A percentile compares a stretch with the other conserved stretches of the same genome.
phyloP scores from a whole-genome alignment of 2,888 invertebrate species.

The Stenodema calcarata region DNA sequence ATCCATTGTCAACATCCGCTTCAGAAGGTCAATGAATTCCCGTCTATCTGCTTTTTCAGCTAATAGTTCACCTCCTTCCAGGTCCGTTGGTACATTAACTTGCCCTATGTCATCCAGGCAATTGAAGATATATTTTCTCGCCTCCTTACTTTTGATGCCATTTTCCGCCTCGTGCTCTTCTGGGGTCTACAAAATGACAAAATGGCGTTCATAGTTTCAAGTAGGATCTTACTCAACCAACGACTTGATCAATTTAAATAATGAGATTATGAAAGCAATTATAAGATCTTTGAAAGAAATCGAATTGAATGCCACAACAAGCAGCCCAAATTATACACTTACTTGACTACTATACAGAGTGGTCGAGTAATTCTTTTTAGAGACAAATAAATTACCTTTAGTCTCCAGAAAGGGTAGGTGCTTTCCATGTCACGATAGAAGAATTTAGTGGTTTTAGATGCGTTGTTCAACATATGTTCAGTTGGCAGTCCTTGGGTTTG shows the following conservation, averaged over 20 bases:
- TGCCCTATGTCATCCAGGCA: constrained; percentile 98
- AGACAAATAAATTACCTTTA: constrained; percentile 63
- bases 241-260: background rate
- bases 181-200: constrained; percentile 72
- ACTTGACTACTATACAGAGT: background rate
- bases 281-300: too few species aligned
- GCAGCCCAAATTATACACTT: background rate
- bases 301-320: too few species aligned
- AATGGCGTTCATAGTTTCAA: background rate
- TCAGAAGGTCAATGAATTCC: constrained; percentile 96
- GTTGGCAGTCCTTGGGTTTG: constrained; percentile 98
- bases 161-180: constrained; percentile 99
- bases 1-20: constrained; percentile 98
- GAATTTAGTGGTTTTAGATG: constrained; percentile 98
- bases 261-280: too few species aligned
- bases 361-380: background rate
- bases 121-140: constrained; percentile 98
- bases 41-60: constrained; percentile 97
- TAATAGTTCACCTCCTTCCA: constrained; percentile 93
- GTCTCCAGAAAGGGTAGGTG: constrained; percentile 69
- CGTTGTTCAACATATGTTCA: constrained; percentile 95
- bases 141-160: constrained; percentile 98
- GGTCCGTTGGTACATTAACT: constrained; percentile 95
- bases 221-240: too few species aligned
- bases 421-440: constrained; percentile 96